Percentiles rank a stretch among this genome's conserved stretches.
phyloP scores from a whole-genome alignment of 2,113 vertebrate species.

The Galemys pyrenaicus region DNA sequence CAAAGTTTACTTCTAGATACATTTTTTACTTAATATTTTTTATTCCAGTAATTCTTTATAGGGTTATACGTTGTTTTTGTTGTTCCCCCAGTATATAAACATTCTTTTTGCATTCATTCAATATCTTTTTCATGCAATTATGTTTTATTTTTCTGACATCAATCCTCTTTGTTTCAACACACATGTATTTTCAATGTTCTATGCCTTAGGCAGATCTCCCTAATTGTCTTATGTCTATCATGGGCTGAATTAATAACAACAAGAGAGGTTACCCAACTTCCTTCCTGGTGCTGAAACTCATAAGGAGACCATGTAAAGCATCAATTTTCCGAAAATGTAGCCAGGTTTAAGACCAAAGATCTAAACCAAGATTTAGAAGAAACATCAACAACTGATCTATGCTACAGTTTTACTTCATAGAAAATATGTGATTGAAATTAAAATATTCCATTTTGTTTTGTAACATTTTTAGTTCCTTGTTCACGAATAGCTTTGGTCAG shows the following conservation, averaged over 20 bases:
- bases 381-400: neutral
- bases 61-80: neutral
- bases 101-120: neutral
- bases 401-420: slow-evolving; percentile 34
- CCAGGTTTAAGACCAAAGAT: slow-evolving; percentile 72
- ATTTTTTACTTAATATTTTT: neutral
- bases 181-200: slow-evolving; percentile 50
- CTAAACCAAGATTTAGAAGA: slow-evolving; percentile 62
- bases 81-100: neutral
- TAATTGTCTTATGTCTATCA: slow-evolving; percentile 63
- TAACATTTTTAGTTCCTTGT: neutral
- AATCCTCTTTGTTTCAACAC: slow-evolving; percentile 42
- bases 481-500: neutral
- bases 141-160: neutral
- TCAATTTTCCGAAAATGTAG: slow-evolving; percentile 70
- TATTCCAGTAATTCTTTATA: neutral
- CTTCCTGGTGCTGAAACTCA: slow-evolving; percentile 63
- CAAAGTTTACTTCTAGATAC: neutral
- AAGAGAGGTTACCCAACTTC: slow-evolving; percentile 40
- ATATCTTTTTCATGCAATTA: slow-evolving; percentile 43
- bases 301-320: slow-evolving; percentile 30
- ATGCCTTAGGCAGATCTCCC: slow-evolving; percentile 62
- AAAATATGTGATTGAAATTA: slow-evolving; percentile 44
- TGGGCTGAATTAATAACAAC: slow-evolving; percentile 62
- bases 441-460: slow-evolving; percentile 5